Percentiles rank a stretch among this genome's conserved stretches.
Conservation (phyloP, 2,888 invertebrate genomes). For the Gymnosoma rotundatum region DNA sequence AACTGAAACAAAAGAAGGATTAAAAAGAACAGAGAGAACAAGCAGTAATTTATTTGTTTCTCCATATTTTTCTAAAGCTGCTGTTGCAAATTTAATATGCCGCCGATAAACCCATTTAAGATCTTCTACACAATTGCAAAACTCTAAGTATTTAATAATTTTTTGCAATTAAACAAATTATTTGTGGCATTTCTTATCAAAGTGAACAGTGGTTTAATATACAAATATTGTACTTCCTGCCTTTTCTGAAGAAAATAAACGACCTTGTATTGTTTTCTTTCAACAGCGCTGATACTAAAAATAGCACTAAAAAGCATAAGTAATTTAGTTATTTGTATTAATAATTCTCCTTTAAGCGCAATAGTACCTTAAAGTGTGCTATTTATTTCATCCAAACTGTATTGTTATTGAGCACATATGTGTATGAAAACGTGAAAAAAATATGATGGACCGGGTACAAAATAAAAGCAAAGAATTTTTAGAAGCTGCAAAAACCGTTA, state of each 20-base stretch:
- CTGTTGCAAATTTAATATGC: background rate
- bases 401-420: background rate
- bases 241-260: conserved; percentile 20
- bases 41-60: background rate
- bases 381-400: background rate
- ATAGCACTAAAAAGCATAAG: background rate
- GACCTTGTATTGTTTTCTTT: conserved; percentile 26
- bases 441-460: background rate
- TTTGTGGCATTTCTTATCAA: conserved; percentile 42
- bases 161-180: background rate
- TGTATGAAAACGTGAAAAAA: background rate
- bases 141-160: background rate
- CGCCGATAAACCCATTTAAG: background rate
- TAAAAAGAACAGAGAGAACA: background rate
- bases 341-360: background rate
- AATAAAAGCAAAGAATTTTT: conserved; percentile 9
- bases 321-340: background rate
- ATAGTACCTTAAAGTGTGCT: conserved; percentile 3
- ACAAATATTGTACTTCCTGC: conserved; percentile 35
- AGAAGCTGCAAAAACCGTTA: conserved; percentile 27
- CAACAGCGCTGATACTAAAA: background rate
- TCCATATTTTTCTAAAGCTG: background rate
- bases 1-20: no score
- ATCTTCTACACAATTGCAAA: background rate
- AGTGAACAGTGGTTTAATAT: conserved; percentile 8